Evolutionary conservation across 2,113 vertebrate species (phyloP), one percentile per base, ranked within the genome.

Genomic region (Hydrolagus affinis): DNA sequence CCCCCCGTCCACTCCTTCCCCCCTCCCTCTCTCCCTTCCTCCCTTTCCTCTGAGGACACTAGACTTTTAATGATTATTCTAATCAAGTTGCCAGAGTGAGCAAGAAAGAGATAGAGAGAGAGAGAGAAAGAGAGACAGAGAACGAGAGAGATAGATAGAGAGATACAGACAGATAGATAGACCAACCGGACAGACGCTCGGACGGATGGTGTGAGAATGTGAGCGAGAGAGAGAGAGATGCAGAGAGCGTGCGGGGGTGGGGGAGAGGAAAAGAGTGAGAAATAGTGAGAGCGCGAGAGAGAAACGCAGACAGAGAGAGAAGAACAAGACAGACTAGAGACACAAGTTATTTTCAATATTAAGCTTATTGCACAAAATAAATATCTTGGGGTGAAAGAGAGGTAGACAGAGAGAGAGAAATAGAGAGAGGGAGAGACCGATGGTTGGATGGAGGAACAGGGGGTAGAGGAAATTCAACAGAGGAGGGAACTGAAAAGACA

Each of bases 101-200:
- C n/a, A n/a, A 62, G 30, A 15, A 25, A 23, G 59, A 10, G 77
- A 11, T 4, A 2, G 70, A 25, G 94, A 94, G 93, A 92, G 94
- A 94, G 94, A 96, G 95, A 96, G 94, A 93, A 91, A 92, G 92
- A 90, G 93, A 95, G 94, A 94, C 94, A 95, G 88, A n/a, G 87
- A 88, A 85, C 86, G 89, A 89, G 86, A 88, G 59, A 85, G 83
- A 87, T 70, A 72, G 32, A 86, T 83, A 68, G 11, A 91, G 90
- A 89, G 89, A 91, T 90, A 92, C 91, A 6, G 76, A 60, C 8
- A 23, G 1, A 78, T 7, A 2, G 28, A 44, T 28, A 44, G 72
- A 17, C 72, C 30, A 14, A 74, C 8, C 14, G 72, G 19, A 60
- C n/a, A n/a, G n/a, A n/a, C n/a, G n/a, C n/a, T n/a, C n/a, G 75